Conservation (phyloP, 2,113 vertebrate genomes). For the Loxodonta africana region DNA sequence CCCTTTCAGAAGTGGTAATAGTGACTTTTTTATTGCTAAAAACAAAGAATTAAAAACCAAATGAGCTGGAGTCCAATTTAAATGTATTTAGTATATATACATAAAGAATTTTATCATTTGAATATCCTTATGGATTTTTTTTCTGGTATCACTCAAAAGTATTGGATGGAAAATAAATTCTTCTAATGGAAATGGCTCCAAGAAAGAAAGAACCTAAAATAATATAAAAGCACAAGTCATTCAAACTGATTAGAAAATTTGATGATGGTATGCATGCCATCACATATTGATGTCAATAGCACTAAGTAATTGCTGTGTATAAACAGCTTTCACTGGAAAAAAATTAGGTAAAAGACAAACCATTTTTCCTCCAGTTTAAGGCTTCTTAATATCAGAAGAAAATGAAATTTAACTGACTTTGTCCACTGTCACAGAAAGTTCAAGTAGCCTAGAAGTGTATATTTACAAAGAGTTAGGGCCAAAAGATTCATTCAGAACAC, state of each 20-base stretch:
- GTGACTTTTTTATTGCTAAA: background rate
- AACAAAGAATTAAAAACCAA: conserved; percentile 1
- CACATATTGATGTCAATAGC: background rate
- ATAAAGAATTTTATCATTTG: background rate
- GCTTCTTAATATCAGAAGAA: conserved; percentile 9
- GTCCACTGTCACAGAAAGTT: background rate
- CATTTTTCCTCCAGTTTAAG: background rate
- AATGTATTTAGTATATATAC: background rate
- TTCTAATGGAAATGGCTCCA: background rate
- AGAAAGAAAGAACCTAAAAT: background rate
- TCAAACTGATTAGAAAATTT: background rate
- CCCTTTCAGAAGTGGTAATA: background rate
- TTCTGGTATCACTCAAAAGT: background rate
- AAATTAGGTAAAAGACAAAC: background rate
- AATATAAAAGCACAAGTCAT: background rate
- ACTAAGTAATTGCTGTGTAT: background rate
- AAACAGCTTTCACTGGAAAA: background rate
- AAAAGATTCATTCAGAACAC: background rate
- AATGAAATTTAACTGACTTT: conserved; percentile 31
- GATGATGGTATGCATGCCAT: background rate
- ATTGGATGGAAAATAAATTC: background rate
- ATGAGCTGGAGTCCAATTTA: background rate
- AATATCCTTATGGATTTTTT: background rate
- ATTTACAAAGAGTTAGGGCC: background rate
- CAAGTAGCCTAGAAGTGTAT: background rate